Evolutionary conservation across 2,797 vertebrate species (phyloP).

Genomic region (Rhynchotus rufescens): DNA sequence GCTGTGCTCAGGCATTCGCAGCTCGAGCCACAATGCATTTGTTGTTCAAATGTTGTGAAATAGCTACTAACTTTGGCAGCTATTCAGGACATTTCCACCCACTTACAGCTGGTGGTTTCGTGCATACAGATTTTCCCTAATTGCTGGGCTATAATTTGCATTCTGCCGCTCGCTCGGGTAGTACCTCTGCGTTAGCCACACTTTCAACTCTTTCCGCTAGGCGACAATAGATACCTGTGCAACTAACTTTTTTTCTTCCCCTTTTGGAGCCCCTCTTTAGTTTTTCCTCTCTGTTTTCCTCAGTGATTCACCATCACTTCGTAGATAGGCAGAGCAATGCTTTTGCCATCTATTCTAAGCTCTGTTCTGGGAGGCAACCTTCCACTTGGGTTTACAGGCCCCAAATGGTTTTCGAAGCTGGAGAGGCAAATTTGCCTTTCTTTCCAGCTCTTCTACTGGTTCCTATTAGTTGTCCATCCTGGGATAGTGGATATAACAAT

Average conservation of each 20-base stretch:
- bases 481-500: not conserved
- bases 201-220: conserved; percentile 41
- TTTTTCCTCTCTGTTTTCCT: conserved; percentile 8
- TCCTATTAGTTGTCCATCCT: not conserved
- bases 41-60: conserved; percentile 76
- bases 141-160: conserved; percentile 42
- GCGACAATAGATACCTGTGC: conserved; percentile 60
- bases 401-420: not conserved
- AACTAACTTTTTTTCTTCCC: not conserved
- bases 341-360: not conserved
- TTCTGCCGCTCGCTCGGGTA: conserved; percentile 11
- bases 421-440: not conserved
- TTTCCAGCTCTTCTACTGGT: not conserved
- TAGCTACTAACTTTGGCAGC: conserved; percentile 74
- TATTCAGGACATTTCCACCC: conserved; percentile 73
- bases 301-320: not conserved
- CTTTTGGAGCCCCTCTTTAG: not conserved
- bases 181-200: conserved; percentile 29
- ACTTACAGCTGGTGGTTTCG: conserved; percentile 71
- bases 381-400: not conserved
- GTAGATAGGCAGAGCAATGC: not conserved
- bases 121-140: conserved; percentile 58
- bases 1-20: conserved; percentile 53
- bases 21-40: conserved; percentile 53
- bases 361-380: not conserved